These are phyloP conservation scores for Mungos mungo DNA, from an alignment of 2,113 vertebrate species.

Conservation along the genomic window DNA sequence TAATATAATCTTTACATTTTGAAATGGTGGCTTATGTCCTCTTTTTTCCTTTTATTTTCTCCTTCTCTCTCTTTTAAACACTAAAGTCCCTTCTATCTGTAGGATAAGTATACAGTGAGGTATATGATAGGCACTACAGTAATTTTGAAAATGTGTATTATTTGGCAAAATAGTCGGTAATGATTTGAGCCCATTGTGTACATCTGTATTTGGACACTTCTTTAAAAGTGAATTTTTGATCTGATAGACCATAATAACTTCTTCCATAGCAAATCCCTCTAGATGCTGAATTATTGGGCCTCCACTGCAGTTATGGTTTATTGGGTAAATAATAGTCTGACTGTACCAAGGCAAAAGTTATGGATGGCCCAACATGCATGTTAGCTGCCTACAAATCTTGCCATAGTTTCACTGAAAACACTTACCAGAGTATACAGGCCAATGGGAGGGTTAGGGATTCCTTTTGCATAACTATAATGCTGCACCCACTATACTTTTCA, in stretches of 20 bases:
- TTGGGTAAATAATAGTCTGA: constrained; percentile 70
- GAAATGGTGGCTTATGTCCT: constrained; percentile 16
- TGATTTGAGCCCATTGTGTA: constrained; percentile 57
- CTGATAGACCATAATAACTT: constrained; percentile 63
- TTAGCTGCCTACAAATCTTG: constrained; percentile 18
- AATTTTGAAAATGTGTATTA: constrained; percentile 73
- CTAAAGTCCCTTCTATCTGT: constrained; percentile 12
- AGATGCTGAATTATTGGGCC: constrained; percentile 44
- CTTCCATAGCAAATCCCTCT: background rate
- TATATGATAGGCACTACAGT: background rate
- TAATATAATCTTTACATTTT: constrained; percentile 57
- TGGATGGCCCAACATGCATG: background rate
- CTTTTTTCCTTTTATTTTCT: constrained; percentile 32
- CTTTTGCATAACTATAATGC: background rate
- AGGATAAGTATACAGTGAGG: constrained; percentile 21
- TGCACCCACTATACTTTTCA: background rate
- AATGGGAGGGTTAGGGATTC: background rate
- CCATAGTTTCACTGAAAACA: background rate
- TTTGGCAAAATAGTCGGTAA: constrained; percentile 66
- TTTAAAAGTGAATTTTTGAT: constrained; percentile 71
- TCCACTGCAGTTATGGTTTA: constrained; percentile 61
- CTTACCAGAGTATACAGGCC: background rate
- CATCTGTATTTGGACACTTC: constrained; percentile 57
- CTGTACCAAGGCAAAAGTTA: background rate
- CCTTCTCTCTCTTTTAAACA: background rate